Conservation (phyloP, 2,113 vertebrate species). For the Montifringilla adamsi region DNA sequence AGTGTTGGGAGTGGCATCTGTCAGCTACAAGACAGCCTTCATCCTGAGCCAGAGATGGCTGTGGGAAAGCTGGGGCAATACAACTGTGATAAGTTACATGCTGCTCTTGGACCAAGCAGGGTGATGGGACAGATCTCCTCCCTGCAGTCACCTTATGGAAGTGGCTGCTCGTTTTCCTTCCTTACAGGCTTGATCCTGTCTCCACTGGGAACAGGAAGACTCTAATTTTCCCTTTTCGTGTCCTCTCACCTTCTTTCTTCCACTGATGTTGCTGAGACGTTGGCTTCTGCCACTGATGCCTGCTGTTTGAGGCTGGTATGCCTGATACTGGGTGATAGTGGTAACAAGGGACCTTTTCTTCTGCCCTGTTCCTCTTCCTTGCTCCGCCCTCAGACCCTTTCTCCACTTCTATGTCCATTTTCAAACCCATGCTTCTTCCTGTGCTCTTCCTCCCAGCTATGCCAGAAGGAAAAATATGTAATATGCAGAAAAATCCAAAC, state of each 20-base stretch:
- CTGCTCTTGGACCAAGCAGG: not conserved
- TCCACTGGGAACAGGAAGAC: not conserved
- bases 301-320: not conserved
- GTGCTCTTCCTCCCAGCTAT: not conserved
- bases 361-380: not conserved
- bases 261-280: not conserved
- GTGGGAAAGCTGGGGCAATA: not conserved
- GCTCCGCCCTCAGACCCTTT: not conserved
- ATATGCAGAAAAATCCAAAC: slow-evolving; percentile 4
- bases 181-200: not conserved
- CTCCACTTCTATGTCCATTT: not conserved
- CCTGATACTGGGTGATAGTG: not conserved
- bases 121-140: not conserved
- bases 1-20: not conserved
- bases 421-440: not conserved
- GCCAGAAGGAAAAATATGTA: not conserved
- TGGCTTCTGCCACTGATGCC: not conserved
- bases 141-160: not conserved
- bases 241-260: not conserved
- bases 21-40: not conserved
- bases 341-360: not conserved
- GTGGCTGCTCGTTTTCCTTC: not conserved
- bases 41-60: not conserved
- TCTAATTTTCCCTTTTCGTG: not conserved
- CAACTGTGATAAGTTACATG: accelerated